phyloP scores from a whole-genome alignment of 2,797 vertebrate species.

The Sarcoramphus papa region DNA sequence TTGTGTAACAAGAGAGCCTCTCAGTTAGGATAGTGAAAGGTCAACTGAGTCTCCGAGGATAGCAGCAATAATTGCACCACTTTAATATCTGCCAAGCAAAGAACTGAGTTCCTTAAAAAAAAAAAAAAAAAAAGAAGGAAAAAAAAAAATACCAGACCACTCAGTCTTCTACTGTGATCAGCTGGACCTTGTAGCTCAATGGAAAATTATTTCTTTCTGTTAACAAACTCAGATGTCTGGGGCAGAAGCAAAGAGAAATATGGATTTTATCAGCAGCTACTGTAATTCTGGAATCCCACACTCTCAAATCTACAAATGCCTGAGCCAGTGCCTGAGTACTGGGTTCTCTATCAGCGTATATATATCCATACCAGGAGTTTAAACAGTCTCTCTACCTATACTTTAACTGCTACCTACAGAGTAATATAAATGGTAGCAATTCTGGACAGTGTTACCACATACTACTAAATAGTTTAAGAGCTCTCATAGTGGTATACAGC shows the following conservation, averaged over 20 bases:
- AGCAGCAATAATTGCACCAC: neutral
- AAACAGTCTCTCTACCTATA: neutral
- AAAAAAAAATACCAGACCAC: no score
- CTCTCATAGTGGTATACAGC: neutral
- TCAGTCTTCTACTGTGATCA: neutral
- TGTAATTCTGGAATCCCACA: neutral
- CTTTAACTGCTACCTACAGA: neutral
- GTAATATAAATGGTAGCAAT: neutral
- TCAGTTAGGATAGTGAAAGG: neutral
- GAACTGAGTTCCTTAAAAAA: neutral
- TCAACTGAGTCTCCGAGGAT: neutral
- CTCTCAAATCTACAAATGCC: neutral
- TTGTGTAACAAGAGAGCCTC: neutral
- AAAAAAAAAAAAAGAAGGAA: no score
- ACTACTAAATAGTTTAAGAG: neutral
- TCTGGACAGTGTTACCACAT: neutral
- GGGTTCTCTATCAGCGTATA: neutral
- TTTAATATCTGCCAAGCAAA: neutral
- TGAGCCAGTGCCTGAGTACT: neutral
- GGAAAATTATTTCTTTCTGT: neutral
- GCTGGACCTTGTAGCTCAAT: neutral
- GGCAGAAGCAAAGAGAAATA: neutral
- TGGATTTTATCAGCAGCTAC: neutral
- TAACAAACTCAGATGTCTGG: neutral
- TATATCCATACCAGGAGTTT: neutral